These are phyloP conservation scores for Agriopis marginaria DNA, from an alignment of 2,888 invertebrate species.

Conservation along the genomic window DNA sequence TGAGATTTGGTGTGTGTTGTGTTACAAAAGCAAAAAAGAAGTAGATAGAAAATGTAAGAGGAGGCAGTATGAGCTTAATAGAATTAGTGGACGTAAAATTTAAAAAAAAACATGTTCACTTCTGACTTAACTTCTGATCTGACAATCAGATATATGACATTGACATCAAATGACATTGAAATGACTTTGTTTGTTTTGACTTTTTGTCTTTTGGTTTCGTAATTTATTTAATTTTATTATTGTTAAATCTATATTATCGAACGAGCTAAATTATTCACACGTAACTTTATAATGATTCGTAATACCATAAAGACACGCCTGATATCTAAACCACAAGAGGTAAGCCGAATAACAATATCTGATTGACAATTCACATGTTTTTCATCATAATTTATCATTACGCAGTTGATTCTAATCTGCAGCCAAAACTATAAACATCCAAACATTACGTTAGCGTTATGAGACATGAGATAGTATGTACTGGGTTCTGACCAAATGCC, in stretches of 20 bases:
- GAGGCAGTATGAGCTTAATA: no score
- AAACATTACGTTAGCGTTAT: no score
- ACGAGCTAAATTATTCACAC: neutral
- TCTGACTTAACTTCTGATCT: no score
- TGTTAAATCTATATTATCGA: no score
- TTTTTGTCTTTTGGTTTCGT: neutral
- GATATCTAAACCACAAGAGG: conserved; percentile 56
- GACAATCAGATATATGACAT: no score
- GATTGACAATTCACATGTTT: neutral
- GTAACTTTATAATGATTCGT: conserved; percentile 61
- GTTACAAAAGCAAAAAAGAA: no score
- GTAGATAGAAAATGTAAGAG: no score
- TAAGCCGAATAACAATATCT: conserved; percentile 40
- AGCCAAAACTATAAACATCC: no score
- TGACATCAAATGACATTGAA: neutral
- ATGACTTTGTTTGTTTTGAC: conserved; percentile 12
- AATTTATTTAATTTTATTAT: neutral
- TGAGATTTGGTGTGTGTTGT: no score
- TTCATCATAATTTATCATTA: neutral
- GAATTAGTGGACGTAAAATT: neutral
- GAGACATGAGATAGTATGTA: no score
- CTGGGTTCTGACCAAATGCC: no score
- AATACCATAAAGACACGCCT: conserved; percentile 56
- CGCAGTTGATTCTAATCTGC: neutral
- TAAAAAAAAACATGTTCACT: no score